Evolutionary conservation across 2,113 vertebrate species (phyloP).

Genomic region (Solea solea): DNA sequence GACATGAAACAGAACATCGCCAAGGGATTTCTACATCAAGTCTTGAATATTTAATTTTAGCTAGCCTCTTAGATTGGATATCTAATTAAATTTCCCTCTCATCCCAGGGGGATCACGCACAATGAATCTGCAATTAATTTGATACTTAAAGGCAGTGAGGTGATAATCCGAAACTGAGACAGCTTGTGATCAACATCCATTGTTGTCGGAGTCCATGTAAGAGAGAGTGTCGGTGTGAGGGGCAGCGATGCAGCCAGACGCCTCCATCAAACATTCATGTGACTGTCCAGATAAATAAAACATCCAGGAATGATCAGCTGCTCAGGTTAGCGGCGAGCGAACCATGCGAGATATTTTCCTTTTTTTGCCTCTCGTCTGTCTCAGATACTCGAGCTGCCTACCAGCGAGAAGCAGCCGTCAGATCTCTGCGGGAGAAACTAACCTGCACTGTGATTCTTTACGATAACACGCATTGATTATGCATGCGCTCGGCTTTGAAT

Average conservation of each 20-base stretch:
- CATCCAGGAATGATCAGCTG: slow-evolving; percentile 51
- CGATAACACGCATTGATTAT: slow-evolving; percentile 59
- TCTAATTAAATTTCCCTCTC: slow-evolving; percentile 64
- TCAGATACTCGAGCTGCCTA: slow-evolving; percentile 21
- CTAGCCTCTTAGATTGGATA: slow-evolving; percentile 64
- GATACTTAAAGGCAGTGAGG: slow-evolving; percentile 64
- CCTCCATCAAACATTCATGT: slow-evolving; percentile 63
- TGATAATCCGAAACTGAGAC: slow-evolving; percentile 44
- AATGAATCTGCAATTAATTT: slow-evolving; percentile 72
- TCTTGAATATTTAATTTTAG: slow-evolving; percentile 67
- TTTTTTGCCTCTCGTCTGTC: neutral
- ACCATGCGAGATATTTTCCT: neutral
- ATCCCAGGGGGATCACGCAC: slow-evolving; percentile 56
- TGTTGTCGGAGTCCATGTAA: neutral
- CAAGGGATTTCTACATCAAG: slow-evolving; percentile 50
- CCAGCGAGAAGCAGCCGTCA: slow-evolving; percentile 13
- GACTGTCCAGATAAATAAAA: slow-evolving; percentile 69
- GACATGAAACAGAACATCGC: slow-evolving; percentile 43
- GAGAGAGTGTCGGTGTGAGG: slow-evolving; percentile 18
- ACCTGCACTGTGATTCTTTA: slow-evolving; percentile 44
- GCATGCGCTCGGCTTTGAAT: slow-evolving; percentile 44
- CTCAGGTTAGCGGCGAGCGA: slow-evolving; percentile 59
- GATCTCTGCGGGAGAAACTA: slow-evolving; percentile 32
- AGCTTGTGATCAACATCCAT: slow-evolving; percentile 41
- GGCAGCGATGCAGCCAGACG: slow-evolving; percentile 20